phyloP scores from a whole-genome alignment of 2,113 vertebrate genomes.

The Capreolus pygargus region DNA sequence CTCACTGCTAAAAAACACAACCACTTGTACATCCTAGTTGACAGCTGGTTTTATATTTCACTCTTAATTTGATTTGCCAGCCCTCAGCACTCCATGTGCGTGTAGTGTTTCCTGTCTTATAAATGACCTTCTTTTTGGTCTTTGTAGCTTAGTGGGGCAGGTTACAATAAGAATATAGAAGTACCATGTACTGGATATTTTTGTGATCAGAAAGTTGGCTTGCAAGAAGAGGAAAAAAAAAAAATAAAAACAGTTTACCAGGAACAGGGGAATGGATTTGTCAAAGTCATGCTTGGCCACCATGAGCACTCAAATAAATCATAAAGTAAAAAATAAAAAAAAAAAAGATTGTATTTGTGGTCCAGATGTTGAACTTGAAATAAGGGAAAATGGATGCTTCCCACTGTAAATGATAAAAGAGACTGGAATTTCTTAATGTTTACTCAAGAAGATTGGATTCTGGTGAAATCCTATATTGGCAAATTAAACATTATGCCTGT shows the following conservation, averaged over 20 bases:
- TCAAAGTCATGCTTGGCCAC: neutral
- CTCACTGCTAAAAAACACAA: neutral
- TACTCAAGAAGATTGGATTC: constrained; percentile 1
- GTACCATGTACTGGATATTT: neutral
- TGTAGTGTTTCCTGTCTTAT: neutral
- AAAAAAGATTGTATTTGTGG: neutral
- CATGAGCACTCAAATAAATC: neutral
- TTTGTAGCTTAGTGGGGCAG: neutral
- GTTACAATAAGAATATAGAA: neutral
- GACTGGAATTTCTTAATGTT: neutral
- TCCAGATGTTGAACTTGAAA: neutral
- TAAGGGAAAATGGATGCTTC: neutral
- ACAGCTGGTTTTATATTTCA: neutral
- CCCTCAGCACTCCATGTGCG: rapidly evolving
- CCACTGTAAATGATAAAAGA: neutral
- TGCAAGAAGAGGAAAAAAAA: neutral
- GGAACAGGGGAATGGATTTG: neutral
- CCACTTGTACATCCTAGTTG: neutral
- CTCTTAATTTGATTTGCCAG: neutral
- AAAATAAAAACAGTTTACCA: too few species aligned
- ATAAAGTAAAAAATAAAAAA: neutral
- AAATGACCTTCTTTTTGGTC: neutral
- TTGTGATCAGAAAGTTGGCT: neutral
- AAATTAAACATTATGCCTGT: constrained; percentile 21
- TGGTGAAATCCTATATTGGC: neutral